Base-by-base conservation (phyloP, 2,797 vertebrate species). In the Sphaeramia orbicularis region DNA sequence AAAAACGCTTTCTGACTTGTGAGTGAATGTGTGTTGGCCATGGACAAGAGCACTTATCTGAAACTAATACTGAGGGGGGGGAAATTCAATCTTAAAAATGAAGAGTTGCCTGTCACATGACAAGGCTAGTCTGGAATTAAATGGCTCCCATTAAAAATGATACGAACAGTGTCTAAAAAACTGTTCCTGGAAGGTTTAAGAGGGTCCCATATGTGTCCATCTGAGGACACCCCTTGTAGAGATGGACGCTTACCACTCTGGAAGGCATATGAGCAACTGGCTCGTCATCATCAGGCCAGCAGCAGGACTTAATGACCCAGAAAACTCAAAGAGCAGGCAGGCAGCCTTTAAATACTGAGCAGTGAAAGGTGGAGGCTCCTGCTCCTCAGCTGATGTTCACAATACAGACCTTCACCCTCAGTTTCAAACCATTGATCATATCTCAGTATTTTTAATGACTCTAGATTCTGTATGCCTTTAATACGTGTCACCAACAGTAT, bases 301-400 rank as follows among this genome's bases (percentile, higher is more conserved):
- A 85, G 84, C 85, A 78, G 82, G 81, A 91, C 80, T 93, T 94
- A 94, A 95, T 94, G 92, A 74, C 62, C 89, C 91, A 83, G 93
- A 95, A 94, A 93, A 92, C 82, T 78, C 88, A 84, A 78, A 92
- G 87, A 81, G 83, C 81, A 77, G 80, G 54, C 76, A 50, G 79
- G 70, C 52, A 65, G 71, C 77, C 79, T 83, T 87, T 87, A 86
- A 86, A 81, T 65, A 81, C 69, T n/a, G 78, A 80, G 74, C 74
- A 37, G 6, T 74, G 76, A 84, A 72, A 30, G 52, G 74, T 62
- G 71, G 73, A 76, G 75, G 64, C 76, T 83, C 52, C 14, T 19
- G 81, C 15, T 72, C 49, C 77, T 81, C 77, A 61, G 75, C 68
- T 81, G 78, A 71, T 81, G 86, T 85, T 82, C 69, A 79, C 79